A percentile compares a stretch with the other conserved stretches of the same genome.
Conservation (phyloP, 2,888 invertebrate species). For the Acronicta alni region DNA sequence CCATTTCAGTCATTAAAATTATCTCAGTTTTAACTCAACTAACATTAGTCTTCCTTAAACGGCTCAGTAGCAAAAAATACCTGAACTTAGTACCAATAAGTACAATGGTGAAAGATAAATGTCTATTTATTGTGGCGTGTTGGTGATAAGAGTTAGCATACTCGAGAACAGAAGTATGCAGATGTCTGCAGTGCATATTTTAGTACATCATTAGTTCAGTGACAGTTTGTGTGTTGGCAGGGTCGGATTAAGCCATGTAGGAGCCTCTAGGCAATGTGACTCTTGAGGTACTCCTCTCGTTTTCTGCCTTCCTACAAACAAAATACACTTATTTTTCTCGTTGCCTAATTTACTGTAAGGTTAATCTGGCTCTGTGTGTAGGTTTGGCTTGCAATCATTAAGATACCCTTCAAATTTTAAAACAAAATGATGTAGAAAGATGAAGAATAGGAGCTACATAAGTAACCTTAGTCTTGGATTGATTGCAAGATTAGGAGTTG, state of each 20-base stretch:
- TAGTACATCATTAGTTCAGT: slow-evolving; percentile 4
- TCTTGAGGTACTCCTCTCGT: no score
- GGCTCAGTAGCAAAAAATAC: slow-evolving; percentile 41
- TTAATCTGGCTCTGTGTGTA: no score
- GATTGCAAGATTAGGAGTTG: neutral
- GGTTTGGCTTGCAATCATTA: no score
- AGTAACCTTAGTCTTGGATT: neutral
- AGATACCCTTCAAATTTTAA: no score
- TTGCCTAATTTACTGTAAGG: no score
- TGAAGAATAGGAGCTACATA: no score
- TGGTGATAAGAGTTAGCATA: neutral
- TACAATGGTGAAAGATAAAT: slow-evolving; percentile 31
- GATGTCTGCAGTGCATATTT: slow-evolving; percentile 4
- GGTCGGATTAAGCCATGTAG: no score
- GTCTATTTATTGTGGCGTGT: slow-evolving; percentile 6
- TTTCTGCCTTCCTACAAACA: no score
- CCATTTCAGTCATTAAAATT: slow-evolving; percentile 28
- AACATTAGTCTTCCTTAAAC: slow-evolving; percentile 40
- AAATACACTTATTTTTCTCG: no score
- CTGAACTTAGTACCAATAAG: slow-evolving; percentile 15
- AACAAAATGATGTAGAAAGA: no score
- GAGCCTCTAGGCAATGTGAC: no score
- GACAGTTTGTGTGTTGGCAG: neutral
- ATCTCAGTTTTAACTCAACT: slow-evolving; percentile 35
- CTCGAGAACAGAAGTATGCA: slow-evolving; percentile 15